These are phyloP conservation scores for Cyanistes caeruleus DNA, from an alignment of 2,113 vertebrate species.

Conservation along the genomic window DNA sequence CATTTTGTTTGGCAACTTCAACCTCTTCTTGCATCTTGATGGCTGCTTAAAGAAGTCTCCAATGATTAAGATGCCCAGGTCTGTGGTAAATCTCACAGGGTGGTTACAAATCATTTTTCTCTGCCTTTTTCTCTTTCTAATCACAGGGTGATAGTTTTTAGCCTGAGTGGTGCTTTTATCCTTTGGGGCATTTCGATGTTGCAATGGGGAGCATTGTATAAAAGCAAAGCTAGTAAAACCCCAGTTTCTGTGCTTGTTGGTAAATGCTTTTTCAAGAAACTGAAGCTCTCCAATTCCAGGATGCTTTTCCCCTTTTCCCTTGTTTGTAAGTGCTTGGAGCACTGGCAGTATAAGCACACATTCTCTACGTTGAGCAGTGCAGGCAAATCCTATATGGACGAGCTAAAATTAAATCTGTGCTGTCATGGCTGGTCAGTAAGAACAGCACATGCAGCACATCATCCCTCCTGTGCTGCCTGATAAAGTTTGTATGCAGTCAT, in stretches of 20 bases:
- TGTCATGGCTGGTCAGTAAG: background rate
- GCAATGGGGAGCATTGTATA: background rate
- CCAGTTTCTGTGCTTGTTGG: background rate
- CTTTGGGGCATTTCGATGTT: accelerated
- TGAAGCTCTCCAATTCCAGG: background rate
- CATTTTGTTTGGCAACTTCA: background rate
- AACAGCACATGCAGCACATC: background rate
- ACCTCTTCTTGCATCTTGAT: background rate
- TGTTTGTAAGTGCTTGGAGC: background rate
- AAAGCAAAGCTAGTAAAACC: background rate
- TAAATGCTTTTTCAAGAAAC: background rate
- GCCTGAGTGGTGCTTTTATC: background rate
- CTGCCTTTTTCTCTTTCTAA: background rate
- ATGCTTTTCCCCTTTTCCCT: background rate
- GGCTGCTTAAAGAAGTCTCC: background rate
- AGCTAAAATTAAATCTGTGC: background rate
- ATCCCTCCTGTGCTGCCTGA: background rate
- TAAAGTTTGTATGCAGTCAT: background rate
- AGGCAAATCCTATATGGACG: background rate
- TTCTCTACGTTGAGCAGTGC: background rate
- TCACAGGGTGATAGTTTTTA: background rate
- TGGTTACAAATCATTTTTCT: background rate
- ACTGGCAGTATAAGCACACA: background rate
- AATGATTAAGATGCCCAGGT: background rate
- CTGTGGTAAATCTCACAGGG: background rate